Percentiles rank a stretch among this genome's conserved stretches.
Evolutionary conservation across 2,797 vertebrate species (phyloP).

Genomic region (Toxotes lorentzi): DNA sequence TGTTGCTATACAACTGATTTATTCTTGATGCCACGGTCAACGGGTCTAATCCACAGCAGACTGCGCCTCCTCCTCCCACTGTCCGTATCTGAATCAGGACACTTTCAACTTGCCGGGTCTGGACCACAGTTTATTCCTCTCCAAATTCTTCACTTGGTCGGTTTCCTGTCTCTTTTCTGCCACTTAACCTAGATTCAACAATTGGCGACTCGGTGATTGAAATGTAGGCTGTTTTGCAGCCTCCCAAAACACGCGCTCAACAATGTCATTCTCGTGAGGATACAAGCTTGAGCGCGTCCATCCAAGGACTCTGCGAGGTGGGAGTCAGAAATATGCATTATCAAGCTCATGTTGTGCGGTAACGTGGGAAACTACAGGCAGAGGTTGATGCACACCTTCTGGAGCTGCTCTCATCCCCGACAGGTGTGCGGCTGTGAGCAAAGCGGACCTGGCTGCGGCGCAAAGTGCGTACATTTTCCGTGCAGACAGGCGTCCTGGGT

Average conservation of each 20-base stretch:
- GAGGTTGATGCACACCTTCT: conserved; percentile 61
- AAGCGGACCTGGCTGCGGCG: conserved; percentile 49
- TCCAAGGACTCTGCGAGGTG: conserved; percentile 27
- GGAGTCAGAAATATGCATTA: conserved; percentile 32
- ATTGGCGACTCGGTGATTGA: conserved; percentile 53
- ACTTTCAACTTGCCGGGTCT: conserved; percentile 51
- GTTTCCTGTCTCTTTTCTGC: conserved; percentile 25
- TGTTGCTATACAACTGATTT: conserved; percentile 78
- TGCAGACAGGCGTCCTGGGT: conserved; percentile 40
- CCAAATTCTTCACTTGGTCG: conserved; percentile 35
- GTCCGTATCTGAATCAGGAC: conserved; percentile 41
- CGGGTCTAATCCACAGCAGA: conserved; percentile 61
- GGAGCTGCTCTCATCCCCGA: conserved; percentile 69
- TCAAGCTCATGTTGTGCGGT: conserved; percentile 59
- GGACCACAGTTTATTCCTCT: conserved; percentile 49
- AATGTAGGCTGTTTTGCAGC: conserved; percentile 21
- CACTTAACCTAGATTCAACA: conserved; percentile 67
- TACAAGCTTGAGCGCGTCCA: conserved; percentile 33
- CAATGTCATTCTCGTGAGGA: conserved; percentile 38
- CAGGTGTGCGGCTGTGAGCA: conserved; percentile 76
- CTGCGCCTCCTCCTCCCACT: conserved; percentile 49
- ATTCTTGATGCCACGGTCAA: conserved; percentile 71
- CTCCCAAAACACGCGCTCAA: conserved; percentile 32
- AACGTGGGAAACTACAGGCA: conserved; percentile 60
- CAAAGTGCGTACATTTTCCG: conserved; percentile 46